Conservation (phyloP, 2,797 vertebrate species). For the Botia kubotai region DNA sequence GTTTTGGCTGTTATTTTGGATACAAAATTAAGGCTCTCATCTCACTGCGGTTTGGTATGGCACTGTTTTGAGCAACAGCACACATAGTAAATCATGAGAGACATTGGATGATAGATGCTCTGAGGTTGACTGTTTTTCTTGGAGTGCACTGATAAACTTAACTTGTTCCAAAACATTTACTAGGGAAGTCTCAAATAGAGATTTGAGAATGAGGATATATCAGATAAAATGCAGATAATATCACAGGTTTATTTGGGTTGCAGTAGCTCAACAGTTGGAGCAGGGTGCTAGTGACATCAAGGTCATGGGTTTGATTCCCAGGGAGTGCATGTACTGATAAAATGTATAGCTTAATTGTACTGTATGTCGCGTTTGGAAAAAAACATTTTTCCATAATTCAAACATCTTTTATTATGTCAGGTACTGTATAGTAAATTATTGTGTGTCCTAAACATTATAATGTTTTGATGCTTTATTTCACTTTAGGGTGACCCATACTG, state of each 20-base stretch:
- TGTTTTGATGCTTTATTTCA: too few species aligned
- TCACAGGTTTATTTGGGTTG: background rate
- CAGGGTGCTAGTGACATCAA: background rate
- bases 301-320: background rate
- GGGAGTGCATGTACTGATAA: too few species aligned
- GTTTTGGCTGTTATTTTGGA: constrained; percentile 7
- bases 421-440: too few species aligned
- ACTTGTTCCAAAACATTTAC: constrained; percentile 1
- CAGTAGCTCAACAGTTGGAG: background rate
- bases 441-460: too few species aligned
- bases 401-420: background rate
- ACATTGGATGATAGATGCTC: constrained; percentile 9
- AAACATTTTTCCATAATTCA: background rate
- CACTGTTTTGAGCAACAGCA: background rate
- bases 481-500: too few species aligned
- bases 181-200: background rate
- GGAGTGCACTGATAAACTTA: background rate
- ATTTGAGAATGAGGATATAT: background rate
- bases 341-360: too few species aligned
- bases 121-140: constrained; percentile 10
- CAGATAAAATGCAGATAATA: background rate
- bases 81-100: constrained; percentile 14
- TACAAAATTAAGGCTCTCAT: constrained; percentile 2
- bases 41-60: background rate
- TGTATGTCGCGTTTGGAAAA: too few species aligned